A percentile compares a stretch with the other conserved stretches of the same genome.
phyloP scores from a whole-genome alignment of 1,140 invertebrate species.

The Pachyrhynchus sulphureomaculatus region DNA sequence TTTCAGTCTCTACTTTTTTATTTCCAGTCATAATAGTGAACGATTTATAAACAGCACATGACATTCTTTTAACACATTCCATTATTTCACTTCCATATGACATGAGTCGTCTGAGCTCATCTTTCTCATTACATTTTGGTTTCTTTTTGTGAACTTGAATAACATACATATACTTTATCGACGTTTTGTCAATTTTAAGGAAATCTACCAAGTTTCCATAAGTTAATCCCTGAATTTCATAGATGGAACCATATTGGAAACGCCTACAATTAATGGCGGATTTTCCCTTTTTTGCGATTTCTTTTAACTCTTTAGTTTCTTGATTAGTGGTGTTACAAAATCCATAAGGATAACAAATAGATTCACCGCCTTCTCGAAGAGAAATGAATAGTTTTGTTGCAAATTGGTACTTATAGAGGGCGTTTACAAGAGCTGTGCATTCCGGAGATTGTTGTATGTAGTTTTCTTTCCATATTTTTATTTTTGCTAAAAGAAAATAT shows the following conservation, averaged over 20 bases:
- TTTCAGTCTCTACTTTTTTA: constrained; percentile 9
- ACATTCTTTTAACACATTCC: constrained; percentile 26
- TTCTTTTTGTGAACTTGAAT: constrained; percentile 21
- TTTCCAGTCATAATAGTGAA: constrained; percentile 7
- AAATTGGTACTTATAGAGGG: constrained; percentile 11
- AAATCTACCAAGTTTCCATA: constrained; percentile 32
- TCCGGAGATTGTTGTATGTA: constrained; percentile 16
- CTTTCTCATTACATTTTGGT: constrained; percentile 9
- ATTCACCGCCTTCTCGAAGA: constrained; percentile 26
- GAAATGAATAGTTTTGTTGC: constrained; percentile 30
- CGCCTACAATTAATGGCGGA: constrained; percentile 5
- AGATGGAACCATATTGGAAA: constrained; percentile 23
- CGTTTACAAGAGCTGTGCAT: constrained; percentile 11
- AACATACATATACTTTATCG: constrained; percentile 26
- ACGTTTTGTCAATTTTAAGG: constrained; percentile 14
- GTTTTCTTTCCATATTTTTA: constrained; percentile 33
- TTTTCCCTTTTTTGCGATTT: constrained; percentile 25
- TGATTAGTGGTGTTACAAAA: constrained; percentile 6
- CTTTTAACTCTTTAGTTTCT: constrained; percentile 14
- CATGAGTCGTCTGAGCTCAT: constrained; percentile 17
- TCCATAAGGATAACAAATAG: constrained; percentile 31
- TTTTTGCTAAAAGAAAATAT: constrained; percentile 22
- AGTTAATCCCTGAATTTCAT: constrained; percentile 21
- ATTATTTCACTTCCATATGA: constrained; percentile 25
- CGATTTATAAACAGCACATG: constrained; percentile 20